Base-by-base conservation (phyloP, 2,113 vertebrate species). In the Irena cyanogastra region DNA sequence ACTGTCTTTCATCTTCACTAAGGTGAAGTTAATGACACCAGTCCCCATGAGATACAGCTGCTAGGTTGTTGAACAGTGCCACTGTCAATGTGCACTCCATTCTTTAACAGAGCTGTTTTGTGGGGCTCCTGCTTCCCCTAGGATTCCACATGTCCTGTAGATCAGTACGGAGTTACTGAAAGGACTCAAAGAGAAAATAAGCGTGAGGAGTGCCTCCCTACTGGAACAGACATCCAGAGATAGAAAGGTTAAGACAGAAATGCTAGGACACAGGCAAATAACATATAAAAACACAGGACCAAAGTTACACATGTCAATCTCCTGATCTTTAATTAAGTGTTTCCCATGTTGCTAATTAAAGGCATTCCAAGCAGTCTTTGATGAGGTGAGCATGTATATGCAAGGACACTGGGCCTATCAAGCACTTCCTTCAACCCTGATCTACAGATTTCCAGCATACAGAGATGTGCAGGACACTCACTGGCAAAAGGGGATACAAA, bases 281-380 rank as follows among this genome's bases (percentile, higher is more conserved):
- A 56, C 28, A 30, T 77, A 75, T 65, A 84, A 60, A 92, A 90
- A 54, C 59, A 90, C 15, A 45, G 61, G 50, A 78, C 37, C 37
- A 39, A 66, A 88, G 30, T 31, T 33, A 23, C 8, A 26, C 42
- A 39, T 70, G 17, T 83, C 66, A 70, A 39, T 89, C 54, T 72
- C 60, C 84, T 52, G 19, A 70, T 94, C 35, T 97, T 97, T 97
- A 96, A 97, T 97, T 92, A 52, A 81, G 16, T 68, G 60, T 63
- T 87, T 90, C 28, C 54, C 28, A 31, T 78, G 44, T 61, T 82
- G 85, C 61, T 88, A 89, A 83, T 63, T 39, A 56, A 88, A 90
- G 45, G 44, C 83, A 72, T 80, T 79, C 54, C 83, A 95, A 91
- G 81, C 87, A 89, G 93, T 84, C 78, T 90, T 63, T 89, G 53